Percentiles rank a stretch among this genome's conserved stretches.
Conservation (phyloP, 2,888 invertebrate species). For the Lycocerus yunnanus region DNA sequence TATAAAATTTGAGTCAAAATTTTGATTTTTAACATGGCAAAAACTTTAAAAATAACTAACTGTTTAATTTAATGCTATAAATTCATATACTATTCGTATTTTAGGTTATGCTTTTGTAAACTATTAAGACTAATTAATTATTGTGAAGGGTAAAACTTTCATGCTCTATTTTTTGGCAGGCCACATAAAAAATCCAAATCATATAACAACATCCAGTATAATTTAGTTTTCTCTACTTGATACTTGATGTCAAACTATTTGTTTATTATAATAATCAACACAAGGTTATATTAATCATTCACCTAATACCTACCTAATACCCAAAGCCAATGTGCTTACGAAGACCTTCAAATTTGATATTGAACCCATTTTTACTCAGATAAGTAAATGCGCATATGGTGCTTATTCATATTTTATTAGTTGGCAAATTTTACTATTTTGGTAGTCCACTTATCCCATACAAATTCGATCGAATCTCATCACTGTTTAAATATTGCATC, state of each 20-base stretch:
- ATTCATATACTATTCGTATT: too few relatives aligned
- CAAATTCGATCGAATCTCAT: background rate
- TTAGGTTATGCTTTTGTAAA: too few relatives aligned
- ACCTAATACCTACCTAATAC: constrained; percentile 5
- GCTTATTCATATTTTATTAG: background rate
- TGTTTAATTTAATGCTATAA: too few relatives aligned
- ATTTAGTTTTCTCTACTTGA: background rate
- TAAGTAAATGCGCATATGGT: background rate
- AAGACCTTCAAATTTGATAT: constrained; percentile 21
- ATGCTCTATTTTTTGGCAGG: background rate
- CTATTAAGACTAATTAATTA: too few relatives aligned
- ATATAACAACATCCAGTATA: background rate
- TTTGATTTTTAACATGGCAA: background rate
- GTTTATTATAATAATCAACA: constrained; percentile 4
- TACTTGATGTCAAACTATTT: background rate
- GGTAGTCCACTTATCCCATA: background rate
- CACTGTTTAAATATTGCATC: background rate
- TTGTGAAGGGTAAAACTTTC: background rate
- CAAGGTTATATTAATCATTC: constrained; percentile 20
- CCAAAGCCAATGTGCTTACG: constrained; percentile 11
- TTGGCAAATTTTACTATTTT: background rate
- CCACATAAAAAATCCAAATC: background rate
- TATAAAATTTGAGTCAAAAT: background rate
- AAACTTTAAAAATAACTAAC: background rate
- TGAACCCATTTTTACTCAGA: constrained; percentile 12